These are phyloP conservation scores for Drosophila auraria DNA, from an alignment of 1,140 invertebrate species.

Conservation along the genomic window DNA sequence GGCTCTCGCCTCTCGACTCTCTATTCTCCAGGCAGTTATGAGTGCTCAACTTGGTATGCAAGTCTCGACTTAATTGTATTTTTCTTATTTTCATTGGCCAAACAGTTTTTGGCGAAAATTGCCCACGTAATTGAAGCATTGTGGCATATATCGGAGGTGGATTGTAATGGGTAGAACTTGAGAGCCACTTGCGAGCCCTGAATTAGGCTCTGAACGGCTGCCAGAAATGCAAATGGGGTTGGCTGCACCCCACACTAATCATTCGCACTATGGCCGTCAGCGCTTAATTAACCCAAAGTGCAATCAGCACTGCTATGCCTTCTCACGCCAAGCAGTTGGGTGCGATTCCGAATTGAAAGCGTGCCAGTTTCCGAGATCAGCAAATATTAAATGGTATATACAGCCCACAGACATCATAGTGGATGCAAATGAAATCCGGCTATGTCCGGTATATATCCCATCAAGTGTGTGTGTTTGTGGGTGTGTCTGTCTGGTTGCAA, in stretches of 20 bases:
- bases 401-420: constrained; percentile 8
- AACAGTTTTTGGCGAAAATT: constrained; percentile 33
- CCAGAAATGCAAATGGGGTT: constrained; percentile 30
- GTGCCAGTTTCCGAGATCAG: constrained; percentile 30
- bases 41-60: constrained; percentile 33
- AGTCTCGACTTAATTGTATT: constrained; percentile 58
- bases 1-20: neutral
- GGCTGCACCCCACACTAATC: constrained; percentile 41
- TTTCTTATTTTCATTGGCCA: constrained; percentile 26
- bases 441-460: constrained; percentile 15
- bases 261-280: constrained; percentile 33
- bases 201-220: constrained; percentile 11
- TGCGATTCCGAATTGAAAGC: constrained; percentile 26
- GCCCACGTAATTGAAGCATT: constrained; percentile 26
- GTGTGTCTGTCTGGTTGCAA: constrained; percentile 4
- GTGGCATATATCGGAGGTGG: constrained; percentile 15
- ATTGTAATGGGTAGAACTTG: constrained; percentile 14
- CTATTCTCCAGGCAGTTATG: constrained; percentile 49
- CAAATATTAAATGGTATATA: constrained; percentile 20
- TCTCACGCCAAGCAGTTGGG: constrained; percentile 15
- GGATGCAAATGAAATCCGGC: constrained; percentile 39
- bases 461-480: neutral
- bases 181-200: constrained; percentile 36
- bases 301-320: constrained; percentile 30
- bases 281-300: constrained; percentile 36